Evolutionary conservation across 2,797 vertebrate species (phyloP).

Genomic region (Thamnophis elegans): DNA sequence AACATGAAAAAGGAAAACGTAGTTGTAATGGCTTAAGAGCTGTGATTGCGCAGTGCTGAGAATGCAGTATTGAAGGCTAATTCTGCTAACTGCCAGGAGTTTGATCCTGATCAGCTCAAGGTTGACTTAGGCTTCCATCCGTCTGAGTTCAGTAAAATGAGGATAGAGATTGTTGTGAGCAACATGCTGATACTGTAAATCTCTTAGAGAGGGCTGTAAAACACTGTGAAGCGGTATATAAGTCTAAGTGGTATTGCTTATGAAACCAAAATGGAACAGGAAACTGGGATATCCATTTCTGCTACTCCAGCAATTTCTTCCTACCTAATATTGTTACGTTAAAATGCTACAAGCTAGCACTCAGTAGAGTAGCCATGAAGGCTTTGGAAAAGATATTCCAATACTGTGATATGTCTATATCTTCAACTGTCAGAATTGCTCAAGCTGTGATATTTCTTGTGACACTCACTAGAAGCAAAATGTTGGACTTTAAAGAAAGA

Average conservation of each 20-base stretch:
- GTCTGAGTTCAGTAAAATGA: no score
- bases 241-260: background rate
- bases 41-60: no score
- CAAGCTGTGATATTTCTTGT: background rate
- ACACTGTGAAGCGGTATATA: background rate
- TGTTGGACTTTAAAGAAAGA: background rate
- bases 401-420: background rate
- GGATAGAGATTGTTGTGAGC: no score
- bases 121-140: no score
- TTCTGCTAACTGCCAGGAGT: no score
- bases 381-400: background rate
- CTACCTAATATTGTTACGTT: background rate
- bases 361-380: background rate
- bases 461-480: background rate
- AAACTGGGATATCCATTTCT: background rate
- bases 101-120: no score
- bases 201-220: background rate
- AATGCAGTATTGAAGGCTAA: no score
- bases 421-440: background rate
- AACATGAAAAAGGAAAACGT: no score
- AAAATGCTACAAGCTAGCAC: background rate
- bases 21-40: no score
- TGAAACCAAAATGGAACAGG: background rate
- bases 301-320: background rate
- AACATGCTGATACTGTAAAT: background rate